Evolutionary conservation across 2,888 invertebrate genomes (phyloP), one percentile per base, ranked within the genome.

Genomic region (Torymus texanus): DNA sequence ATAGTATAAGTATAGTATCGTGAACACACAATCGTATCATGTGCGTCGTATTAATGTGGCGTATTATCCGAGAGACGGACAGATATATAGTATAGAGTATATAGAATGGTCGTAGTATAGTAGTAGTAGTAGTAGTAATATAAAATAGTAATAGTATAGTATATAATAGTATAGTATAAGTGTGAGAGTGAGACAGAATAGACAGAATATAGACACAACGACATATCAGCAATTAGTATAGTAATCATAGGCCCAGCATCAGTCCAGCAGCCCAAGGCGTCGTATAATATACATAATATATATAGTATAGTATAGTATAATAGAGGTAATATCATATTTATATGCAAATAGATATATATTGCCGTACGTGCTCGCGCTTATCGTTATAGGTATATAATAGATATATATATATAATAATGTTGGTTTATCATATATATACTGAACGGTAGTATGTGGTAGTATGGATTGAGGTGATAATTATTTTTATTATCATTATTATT

Each of bases 261-360:
- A 75, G 66, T 65, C 62, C 75, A 71, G 70, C 79, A 79, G 65
- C 61, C 75, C 66, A 75, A 79, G 62, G 65, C 75, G 59, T 61
- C 50, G 53, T 51, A 55, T 67, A 67, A 41, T 41, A 41, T 41
- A 41, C 41, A 41, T 41, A 41, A 41, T 10, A 75, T 66, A 41
- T 72, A 71, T 61, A 51, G 18, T 65, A 21, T 21, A n/a, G n/a
- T n/a, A 21, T 21, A 41, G 41, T 41, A 41, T 41, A 41, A 8
- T 41, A 41, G 41, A 5, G 10, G 41, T 41, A 41, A 3, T 41
- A 41, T 51, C 12, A 51, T 10, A 51, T 51, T 16, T n/a, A 50
- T 50, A 50, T 50, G 41, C 24, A 70, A n/a, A 50, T 16, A 53
- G 12, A 66, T 24, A 66, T n/a, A 21, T 50, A 16, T 66, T 50